phyloP scores from a whole-genome alignment of 2,888 invertebrate species.

The Dolichomitus sp. region DNA sequence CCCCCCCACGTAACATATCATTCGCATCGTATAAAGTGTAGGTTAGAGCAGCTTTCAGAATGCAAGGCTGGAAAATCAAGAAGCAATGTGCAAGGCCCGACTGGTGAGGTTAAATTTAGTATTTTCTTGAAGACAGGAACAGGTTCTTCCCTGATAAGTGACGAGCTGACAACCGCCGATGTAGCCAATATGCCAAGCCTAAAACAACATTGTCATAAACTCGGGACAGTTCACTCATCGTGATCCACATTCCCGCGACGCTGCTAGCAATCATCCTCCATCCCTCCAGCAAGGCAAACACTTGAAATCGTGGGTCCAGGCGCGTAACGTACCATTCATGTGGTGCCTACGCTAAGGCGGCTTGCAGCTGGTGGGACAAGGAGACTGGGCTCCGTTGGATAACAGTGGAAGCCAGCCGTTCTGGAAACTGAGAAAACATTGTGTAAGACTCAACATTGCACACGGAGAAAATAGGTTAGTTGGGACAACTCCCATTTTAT shows the following conservation, averaged over 20 bases:
- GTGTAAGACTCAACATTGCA: too few species aligned
- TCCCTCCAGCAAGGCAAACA: background rate
- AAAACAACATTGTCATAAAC: background rate
- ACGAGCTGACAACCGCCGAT: background rate
- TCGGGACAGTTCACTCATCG: background rate
- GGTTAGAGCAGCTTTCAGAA: too few species aligned
- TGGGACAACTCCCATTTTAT: too few species aligned
- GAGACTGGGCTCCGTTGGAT: constrained; percentile 5
- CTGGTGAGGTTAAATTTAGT: too few species aligned
- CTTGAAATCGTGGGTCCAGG: constrained; percentile 23
- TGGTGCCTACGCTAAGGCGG: constrained; percentile 69
- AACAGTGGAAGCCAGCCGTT: background rate
- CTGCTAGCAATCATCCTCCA: background rate
- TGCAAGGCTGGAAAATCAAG: too few species aligned
- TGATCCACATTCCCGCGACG: background rate
- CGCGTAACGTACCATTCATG: constrained; percentile 80
- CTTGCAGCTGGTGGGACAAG: constrained; percentile 61
- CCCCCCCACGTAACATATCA: too few species aligned
- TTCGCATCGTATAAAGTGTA: too few species aligned
- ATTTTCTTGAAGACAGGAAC: too few species aligned
- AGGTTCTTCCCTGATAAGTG: too few species aligned
- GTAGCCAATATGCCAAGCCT: background rate
- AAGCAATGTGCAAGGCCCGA: too few species aligned
- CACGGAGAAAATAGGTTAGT: too few species aligned
- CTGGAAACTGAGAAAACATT: too few species aligned